Conservation (phyloP, 1,140 invertebrate species). For the Lordiphosa clarofinis region DNA sequence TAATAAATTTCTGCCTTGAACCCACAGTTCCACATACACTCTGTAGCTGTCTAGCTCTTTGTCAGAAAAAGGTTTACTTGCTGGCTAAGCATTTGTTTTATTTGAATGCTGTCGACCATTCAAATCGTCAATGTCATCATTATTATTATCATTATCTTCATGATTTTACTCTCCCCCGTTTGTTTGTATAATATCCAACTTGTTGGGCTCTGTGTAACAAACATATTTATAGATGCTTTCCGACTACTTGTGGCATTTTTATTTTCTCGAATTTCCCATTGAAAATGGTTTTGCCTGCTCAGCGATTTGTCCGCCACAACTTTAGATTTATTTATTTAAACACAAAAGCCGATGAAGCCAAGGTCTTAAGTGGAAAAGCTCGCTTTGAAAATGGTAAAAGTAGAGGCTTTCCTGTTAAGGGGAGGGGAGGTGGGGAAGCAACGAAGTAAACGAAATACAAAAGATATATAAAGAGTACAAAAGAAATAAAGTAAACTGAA, state of each 20-base stretch:
- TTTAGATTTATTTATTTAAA: constrained; percentile 45
- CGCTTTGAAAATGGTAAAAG: constrained; percentile 18
- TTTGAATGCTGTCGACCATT: too few relatives aligned
- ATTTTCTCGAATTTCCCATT: constrained; percentile 11
- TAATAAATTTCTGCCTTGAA: background rate
- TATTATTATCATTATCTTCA: too few relatives aligned
- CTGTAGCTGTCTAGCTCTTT: too few relatives aligned
- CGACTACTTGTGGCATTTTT: constrained; percentile 27
- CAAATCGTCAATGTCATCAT: too few relatives aligned
- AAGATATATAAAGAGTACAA: constrained; percentile 20
- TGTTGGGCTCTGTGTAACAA: too few relatives aligned
- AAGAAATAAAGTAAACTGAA: constrained; percentile 48
- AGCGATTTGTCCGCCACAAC: constrained; percentile 4
- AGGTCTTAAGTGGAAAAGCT: constrained; percentile 47
- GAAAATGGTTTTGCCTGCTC: constrained; percentile 10
- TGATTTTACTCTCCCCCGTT: too few relatives aligned
- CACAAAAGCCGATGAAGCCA: constrained; percentile 43
- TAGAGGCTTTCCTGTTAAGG: constrained; percentile 14
- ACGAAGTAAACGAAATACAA: constrained; percentile 19
- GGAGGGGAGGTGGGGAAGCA: background rate
- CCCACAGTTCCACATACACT: too few relatives aligned
- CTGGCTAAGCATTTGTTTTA: too few relatives aligned
- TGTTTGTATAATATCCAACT: too few relatives aligned
- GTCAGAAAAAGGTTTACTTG: too few relatives aligned
- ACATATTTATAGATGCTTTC: too few relatives aligned